Conservation (phyloP, 2,888 invertebrate genomes). For the Melipona bicolor region DNA sequence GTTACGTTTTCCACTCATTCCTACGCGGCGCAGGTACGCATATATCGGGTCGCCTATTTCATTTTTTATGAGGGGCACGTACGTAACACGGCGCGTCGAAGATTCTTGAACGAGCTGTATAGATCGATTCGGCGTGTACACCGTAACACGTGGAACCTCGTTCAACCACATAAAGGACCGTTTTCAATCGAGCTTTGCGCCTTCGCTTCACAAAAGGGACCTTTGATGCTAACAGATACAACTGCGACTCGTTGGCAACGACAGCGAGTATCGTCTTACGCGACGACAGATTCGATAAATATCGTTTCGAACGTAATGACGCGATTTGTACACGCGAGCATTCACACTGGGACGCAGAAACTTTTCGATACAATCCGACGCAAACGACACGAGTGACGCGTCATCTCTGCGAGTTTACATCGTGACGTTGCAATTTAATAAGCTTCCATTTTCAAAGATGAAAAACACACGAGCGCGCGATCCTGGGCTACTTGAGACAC, state of each 20-base stretch:
- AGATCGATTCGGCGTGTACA: slow-evolving; percentile 53
- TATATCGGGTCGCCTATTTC: slow-evolving; percentile 72
- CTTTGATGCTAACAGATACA: background rate
- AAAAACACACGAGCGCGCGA: too few species aligned
- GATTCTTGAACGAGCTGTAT: slow-evolving; percentile 49
- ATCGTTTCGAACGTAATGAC: too few species aligned
- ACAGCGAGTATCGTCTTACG: too few species aligned
- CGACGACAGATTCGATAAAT: too few species aligned
- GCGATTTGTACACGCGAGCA: background rate
- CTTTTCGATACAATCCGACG: too few species aligned
- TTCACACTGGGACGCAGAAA: too few species aligned
- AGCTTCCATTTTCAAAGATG: too few species aligned
- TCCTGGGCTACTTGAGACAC: too few species aligned
- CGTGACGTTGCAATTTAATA: too few species aligned
- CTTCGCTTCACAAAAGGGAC: background rate
- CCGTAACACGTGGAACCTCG: slow-evolving; percentile 37
- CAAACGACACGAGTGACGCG: too few species aligned
- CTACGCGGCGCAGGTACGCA: slow-evolving; percentile 69
- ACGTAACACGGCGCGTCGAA: slow-evolving; percentile 67
- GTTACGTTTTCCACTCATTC: slow-evolving; percentile 76
- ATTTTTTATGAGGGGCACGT: slow-evolving; percentile 79
- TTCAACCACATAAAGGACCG: background rate
- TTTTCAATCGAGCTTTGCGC: background rate
- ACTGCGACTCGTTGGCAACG: background rate
- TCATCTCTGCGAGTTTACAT: too few species aligned